Base-by-base conservation (phyloP, 2,113 vertebrate species). In the Pseudorhombus dupliciocellatus region DNA sequence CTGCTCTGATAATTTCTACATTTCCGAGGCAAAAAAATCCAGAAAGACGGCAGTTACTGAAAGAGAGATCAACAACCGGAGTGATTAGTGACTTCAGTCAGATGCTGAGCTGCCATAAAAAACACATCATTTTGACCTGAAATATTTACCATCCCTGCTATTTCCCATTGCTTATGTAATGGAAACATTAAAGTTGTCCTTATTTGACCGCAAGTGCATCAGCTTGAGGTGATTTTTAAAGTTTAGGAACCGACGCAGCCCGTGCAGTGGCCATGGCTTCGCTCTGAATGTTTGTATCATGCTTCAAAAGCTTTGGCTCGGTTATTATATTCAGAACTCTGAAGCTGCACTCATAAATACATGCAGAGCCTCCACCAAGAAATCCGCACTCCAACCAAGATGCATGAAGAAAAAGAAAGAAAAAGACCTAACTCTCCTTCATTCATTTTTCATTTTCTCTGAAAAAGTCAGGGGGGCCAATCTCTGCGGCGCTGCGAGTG, bases 391-490 rank as follows among this genome's bases (percentile, higher is more conserved):
- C 8, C 4, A 52, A 16, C 30, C 48, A 40, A 42, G 60, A 63
- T 20, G 11, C 46, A 46, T 20, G 25, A 57, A 24, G 20, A 46
- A 16, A 34, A 64, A 53, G 40, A 28, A 46, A 16, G 26, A 64
- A 53, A 30, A 28, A 58, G 25, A 22, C 6, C 9, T 20, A 65
- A 54, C 10, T 37, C 40, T 54, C 30, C 26, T 54, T 58, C 54
- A 73, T 81, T 73, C 46, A 76, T 70, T 73, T 76, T 87, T 81
- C 34, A 76, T 73, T 65, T 21, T 22, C 40, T 52, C 42, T 53
- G 8, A 26, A 51, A 63, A 64, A 62, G 52, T 52, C 1, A 2
- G 5, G 30, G 42, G n/a, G n/a, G n/a, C n/a, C 55, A 51, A 31
- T 53, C 22, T 37, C 40, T 20, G 58, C 61, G 42, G 61, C 28